Evolutionary conservation across 2,888 invertebrate species (phyloP).

Genomic region (Smittia aterrima): DNA sequence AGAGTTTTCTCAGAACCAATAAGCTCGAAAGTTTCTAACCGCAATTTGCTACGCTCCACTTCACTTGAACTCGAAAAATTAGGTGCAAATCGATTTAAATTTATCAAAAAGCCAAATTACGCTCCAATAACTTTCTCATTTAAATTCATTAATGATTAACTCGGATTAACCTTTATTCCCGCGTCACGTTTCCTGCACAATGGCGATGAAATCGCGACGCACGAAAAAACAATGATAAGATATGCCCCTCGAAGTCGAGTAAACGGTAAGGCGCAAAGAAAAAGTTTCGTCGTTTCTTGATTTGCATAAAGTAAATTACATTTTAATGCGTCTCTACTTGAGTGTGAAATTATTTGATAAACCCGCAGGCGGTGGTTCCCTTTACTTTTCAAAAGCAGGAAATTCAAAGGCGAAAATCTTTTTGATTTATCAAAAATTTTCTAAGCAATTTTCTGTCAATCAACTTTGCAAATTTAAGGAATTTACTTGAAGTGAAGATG

Average conservation of each 20-base stretch:
- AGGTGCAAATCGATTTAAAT: conserved; percentile 41
- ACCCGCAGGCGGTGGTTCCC: conserved; percentile 18
- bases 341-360: conserved; percentile 41
- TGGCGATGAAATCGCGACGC: conserved; percentile 12
- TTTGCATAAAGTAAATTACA: conserved; percentile 42
- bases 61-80: not conserved
- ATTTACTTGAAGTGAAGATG: not conserved
- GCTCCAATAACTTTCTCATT: conserved; percentile 37
- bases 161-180: not conserved
- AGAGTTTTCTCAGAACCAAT: not conserved
- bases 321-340: conserved; percentile 37
- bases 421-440: not conserved
- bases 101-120: conserved; percentile 9
- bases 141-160: conserved; percentile 41
- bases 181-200: not conserved
- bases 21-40: too few species aligned
- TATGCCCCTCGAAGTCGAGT: not conserved
- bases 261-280: too few species aligned
- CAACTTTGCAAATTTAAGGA: not conserved
- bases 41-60: not conserved
- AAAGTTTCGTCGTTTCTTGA: conserved; percentile 22
- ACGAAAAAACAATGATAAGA: conserved; percentile 33
- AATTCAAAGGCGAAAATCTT: not conserved
- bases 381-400: not conserved
- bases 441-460: not conserved